Evolutionary conservation across 30 jellyfish, hydroid and myxozoan genomes (phyloP), one percentile per base, ranked within the genome.

Genomic region (Turritopsis dohrnii): DNA sequence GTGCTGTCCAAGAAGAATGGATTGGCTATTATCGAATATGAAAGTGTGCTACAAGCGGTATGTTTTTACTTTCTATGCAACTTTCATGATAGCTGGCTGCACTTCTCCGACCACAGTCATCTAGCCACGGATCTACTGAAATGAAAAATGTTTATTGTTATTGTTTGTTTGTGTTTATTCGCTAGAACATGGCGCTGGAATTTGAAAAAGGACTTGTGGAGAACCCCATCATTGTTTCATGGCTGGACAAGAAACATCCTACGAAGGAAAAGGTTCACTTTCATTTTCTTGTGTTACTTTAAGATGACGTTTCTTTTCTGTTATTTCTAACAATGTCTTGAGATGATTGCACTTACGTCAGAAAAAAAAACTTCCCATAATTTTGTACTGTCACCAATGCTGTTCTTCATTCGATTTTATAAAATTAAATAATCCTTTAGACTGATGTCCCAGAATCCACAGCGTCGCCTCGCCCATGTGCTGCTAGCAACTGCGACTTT

Each of bases 1-100:
- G 76, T 91, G 0, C 74, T 91, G 23, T 87, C 97, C 18, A 91
- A 80, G 89, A 91, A 91, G 30, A 87, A 83, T 76, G 97, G 97
- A 5, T 84, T 91, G 66, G 97, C 95, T 28, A 91, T 91, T 41
- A 75, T 91, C 29, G 97, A 91, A 72, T 91, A 81, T 53, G 83
- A 71, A 27, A 71, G 76, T 18, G 79, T 88, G 52, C 60, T 89
- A 0, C 90, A 87, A 1, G 97, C 97, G 79, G 97, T 91, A 81
- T 65, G 96, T 72, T 28, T 52, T n/a, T n/a, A n/a, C n/a, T n/a
- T n/a, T n/a, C n/a, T n/a, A n/a, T n/a, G n/a, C n/a, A n/a, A n/a
- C n/a, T n/a, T n/a, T n/a, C n/a, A n/a, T 41, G 9, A 41, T 41
- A 41, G 13, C 13, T 41, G 5, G 60, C 60, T 41, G 60, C 13